phyloP scores from a whole-genome alignment of 1,140 invertebrate species.

The Magallana ariakensis region DNA sequence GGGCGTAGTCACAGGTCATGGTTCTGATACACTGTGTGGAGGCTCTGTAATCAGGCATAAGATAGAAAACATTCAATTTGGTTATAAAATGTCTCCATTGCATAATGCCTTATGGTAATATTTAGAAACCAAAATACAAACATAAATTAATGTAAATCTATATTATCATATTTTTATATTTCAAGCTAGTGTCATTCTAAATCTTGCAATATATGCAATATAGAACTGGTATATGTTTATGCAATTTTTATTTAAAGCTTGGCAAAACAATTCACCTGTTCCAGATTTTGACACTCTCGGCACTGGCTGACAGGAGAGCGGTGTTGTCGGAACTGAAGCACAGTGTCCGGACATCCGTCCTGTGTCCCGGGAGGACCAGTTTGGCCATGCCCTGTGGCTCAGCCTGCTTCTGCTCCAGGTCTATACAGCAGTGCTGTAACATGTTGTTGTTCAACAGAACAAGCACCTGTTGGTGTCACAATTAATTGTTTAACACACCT shows the following conservation, averaged over 20 bases:
- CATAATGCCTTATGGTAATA: no score
- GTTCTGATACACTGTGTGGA: constrained; percentile 92
- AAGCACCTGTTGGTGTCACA: constrained; percentile 74
- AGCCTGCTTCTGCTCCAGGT: constrained; percentile 78
- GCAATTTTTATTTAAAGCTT: no score
- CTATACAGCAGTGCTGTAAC: constrained; percentile 80
- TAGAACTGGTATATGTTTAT: no score
- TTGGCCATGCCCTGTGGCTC: constrained; percentile 82
- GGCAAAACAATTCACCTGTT: constrained; percentile 84
- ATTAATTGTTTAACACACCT: not conserved
- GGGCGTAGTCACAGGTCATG: constrained; percentile 84
- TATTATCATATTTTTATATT: no score
- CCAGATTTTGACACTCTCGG: constrained; percentile 95
- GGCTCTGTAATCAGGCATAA: constrained; percentile 80
- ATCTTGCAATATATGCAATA: no score
- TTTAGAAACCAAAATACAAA: no score
- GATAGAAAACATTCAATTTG: not conserved
- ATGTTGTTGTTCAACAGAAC: constrained; percentile 80
- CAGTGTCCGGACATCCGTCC: constrained; percentile 91
- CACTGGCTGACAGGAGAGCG: constrained; percentile 87
- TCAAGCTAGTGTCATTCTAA: no score
- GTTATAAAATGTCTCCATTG: no score
- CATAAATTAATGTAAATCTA: no score
- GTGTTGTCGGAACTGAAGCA: constrained; percentile 91
- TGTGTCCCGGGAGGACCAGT: constrained; percentile 88